Evolutionary conservation across 2,888 invertebrate species (phyloP), one percentile per base, ranked within the genome.

Genomic region (Spatulosminthurus flaviceps): DNA sequence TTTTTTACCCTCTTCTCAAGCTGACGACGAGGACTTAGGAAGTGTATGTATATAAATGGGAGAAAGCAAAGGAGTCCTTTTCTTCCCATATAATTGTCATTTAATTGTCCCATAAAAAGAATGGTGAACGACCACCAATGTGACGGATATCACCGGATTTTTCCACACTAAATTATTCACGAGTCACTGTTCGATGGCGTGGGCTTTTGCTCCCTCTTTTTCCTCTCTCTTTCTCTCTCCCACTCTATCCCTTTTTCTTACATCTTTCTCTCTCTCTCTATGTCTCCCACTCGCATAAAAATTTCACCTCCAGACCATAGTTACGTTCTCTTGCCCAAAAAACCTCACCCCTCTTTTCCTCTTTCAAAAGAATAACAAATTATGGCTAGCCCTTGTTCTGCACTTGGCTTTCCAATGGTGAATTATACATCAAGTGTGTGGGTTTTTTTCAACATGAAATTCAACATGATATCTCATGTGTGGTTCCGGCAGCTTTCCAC

Each of bases 91-190:
- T 75, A 75, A 75, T 75, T 75, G 75, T 75, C 75, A 64, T 75
- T 75, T 75, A 75, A 75, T 75, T 64, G 75, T 75, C 64, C 64
- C 64, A 75, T 75, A 75, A 75, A 75, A 75, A 75, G 74, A 66
- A 75, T 75, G 64, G 75, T 5, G 41, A 34, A 75, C 64, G 75
- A 75, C 75, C 75, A 75, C 75, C 75, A 75, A 75, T 75, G 75
- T 75, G 75, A 75, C 75, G 75, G 75, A 75, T 75, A 75, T 64
- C 72, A 64, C 75, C 34, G 64, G 64, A 64, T 75, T 75, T 75
- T 75, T 75, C 75, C 75, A 75, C 64, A 75, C 75, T 75, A 75
- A 75, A 75, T 75, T 75, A 75, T 75, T 75, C 75, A 75, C 60
- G 41, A 75, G 75, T 75, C 75, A 75, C 64, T 75, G 41, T 75